Conservation (phyloP, 2,113 vertebrate species). For the Prinia subflava region DNA sequence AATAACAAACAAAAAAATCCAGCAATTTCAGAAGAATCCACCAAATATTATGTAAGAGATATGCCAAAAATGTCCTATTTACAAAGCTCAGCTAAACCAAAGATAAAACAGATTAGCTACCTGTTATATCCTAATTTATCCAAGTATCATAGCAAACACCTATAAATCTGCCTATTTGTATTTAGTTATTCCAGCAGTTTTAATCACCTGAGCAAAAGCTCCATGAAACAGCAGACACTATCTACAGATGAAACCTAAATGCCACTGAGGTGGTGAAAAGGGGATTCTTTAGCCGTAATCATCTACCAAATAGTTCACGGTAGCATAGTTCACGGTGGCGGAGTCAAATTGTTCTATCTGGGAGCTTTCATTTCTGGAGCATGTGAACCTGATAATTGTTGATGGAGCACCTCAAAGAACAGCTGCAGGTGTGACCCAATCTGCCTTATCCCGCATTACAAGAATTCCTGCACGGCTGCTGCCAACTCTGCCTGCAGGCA, state of each 20-base stretch:
- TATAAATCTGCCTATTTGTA: background rate
- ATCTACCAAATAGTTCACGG: accelerated
- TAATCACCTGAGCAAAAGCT: background rate
- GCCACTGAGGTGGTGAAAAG: background rate
- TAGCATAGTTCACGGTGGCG: accelerated
- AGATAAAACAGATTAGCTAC: background rate
- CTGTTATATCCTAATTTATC: background rate
- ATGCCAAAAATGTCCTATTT: background rate
- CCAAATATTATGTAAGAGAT: background rate
- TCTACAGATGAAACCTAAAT: background rate
- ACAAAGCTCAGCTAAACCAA: background rate
- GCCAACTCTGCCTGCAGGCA: background rate
- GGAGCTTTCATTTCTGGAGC: background rate
- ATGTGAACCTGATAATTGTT: background rate
- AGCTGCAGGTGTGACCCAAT: background rate
- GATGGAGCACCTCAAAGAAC: background rate
- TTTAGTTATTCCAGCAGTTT: background rate
- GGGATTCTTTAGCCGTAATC: background rate
- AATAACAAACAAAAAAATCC: background rate
- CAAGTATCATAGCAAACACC: background rate
- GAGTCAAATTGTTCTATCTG: accelerated
- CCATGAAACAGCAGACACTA: background rate
- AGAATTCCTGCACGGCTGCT: background rate
- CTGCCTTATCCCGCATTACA: background rate
- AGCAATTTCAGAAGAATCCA: background rate